phyloP scores from a whole-genome alignment of 2,888 invertebrate genomes.

The Venustoraphidia nigricollis region DNA sequence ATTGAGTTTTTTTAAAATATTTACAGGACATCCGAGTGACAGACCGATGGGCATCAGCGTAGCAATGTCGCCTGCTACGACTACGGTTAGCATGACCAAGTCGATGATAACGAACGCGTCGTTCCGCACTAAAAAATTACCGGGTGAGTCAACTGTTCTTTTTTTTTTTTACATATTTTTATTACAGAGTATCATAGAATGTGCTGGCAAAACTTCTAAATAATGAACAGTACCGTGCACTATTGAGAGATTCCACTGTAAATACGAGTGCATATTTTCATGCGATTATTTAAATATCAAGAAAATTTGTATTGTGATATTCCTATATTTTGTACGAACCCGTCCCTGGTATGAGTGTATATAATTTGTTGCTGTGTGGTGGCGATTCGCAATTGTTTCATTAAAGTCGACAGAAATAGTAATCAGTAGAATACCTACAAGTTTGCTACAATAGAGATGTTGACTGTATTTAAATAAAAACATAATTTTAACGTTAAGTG shows the following conservation, averaged over 20 bases:
- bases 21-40: constrained; percentile 37
- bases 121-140: constrained; percentile 90
- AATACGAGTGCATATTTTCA: no score
- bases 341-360: no score
- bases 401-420: no score
- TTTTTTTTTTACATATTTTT: neutral
- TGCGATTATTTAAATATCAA: no score
- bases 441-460: no score
- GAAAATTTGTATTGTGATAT: no score
- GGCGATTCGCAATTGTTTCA: no score
- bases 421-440: no score
- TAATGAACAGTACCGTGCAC: neutral
- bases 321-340: no score
- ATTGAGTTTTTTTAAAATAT: constrained; percentile 7
- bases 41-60: constrained; percentile 73
- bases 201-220: neutral
- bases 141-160: constrained; percentile 46
- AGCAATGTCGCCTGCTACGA: constrained; percentile 57
- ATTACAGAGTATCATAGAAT: constrained; percentile 1
- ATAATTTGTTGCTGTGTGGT: no score
- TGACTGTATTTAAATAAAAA: no score
- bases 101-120: constrained; percentile 98
- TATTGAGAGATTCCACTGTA: neutral
- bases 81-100: constrained; percentile 66
- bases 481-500: no score